Evolutionary conservation across 2,888 invertebrate species (phyloP), one percentile per base, ranked within the genome.

Genomic region (Agriopis leucophaearia): DNA sequence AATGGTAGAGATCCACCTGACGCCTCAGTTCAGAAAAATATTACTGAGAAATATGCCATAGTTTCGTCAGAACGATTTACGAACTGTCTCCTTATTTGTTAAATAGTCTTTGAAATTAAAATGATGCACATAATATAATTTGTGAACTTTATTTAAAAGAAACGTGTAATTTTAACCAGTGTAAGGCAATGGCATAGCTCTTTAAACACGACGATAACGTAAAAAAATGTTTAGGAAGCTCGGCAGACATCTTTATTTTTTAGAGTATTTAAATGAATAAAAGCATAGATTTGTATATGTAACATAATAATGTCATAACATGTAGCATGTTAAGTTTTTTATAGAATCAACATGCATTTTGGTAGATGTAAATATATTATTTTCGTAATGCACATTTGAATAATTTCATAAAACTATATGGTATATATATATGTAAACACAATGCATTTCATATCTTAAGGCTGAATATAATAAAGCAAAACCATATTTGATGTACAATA

Each of bases 341-440:
- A 44, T 44, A n/a, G 44, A 44, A 44, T 44, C 44, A 44, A 44
- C 44, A 44, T n/a, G 44, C 44, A 44, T 44, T 18, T 48, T 18
- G 16, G 16, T 12, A 48, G 8, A 47, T 13, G 10, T 48, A 48
- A 7, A 9, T 48, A 18, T 48, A 10, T 48, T 18, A 7, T 48
- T 48, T 48, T 40, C 38, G 8, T 8, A 40, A 40, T 40, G 42
- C 42, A 42, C 13, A 42, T 42, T 42, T 42, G 42, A 42, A 50
- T 47, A 8, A 50, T 18, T 48, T 51, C 13, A 51, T 36, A 52
- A 36, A n/a, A 35, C 5, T 27, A 52, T 52, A 36, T 7, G n/a
- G 15, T 52, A 52, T 36, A 54, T 15, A 9, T 52, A 52, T 36
- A 54, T 15, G 38, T 54, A 54, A 54, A 54, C 38, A 54, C 38